These are phyloP conservation scores for Mustela lutreola DNA, from an alignment of 2,113 vertebrate species.

Conservation along the genomic window DNA sequence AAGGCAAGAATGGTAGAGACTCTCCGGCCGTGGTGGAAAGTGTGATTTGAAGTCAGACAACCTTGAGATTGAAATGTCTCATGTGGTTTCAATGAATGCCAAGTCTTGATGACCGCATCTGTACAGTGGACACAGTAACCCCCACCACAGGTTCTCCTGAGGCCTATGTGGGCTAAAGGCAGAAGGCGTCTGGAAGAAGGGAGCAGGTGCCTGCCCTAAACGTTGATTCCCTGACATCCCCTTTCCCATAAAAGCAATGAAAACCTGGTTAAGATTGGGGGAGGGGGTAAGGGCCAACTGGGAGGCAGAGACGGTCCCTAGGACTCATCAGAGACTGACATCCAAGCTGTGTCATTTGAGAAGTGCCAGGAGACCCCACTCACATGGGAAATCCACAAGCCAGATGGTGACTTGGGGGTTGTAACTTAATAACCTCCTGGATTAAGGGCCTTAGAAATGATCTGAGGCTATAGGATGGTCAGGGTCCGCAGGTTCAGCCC, in stretches of 20 bases:
- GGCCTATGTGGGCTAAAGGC: not conserved
- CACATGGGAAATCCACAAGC: not conserved
- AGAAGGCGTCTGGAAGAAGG: not conserved
- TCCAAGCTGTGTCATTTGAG: constrained; percentile 71
- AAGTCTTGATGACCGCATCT: not conserved
- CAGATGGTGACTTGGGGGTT: constrained; percentile 72
- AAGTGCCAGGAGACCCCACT: constrained; percentile 14
- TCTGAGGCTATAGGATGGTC: not conserved
- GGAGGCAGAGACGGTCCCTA: not conserved
- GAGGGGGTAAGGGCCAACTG: rapidly evolving
- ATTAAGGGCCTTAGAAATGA: constrained; percentile 39
- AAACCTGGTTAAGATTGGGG: not conserved
- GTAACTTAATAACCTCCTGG: constrained; percentile 70
- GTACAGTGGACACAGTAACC: not conserved
- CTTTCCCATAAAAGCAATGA: not conserved
- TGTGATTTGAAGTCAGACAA: not conserved
- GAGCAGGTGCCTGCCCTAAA: not conserved
- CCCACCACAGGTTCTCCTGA: not conserved
- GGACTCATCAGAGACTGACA: constrained; percentile 26
- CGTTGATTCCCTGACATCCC: too few species aligned
- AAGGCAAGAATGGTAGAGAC: not conserved
- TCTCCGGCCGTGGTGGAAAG: not conserved
- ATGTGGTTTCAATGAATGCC: not conserved
- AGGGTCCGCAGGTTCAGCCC: not conserved
- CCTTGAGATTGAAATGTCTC: not conserved